A percentile compares a stretch with the other conserved stretches of the same genome.
phyloP scores from a whole-genome alignment of 2,888 invertebrate species.

The Frankliniella fusca region DNA sequence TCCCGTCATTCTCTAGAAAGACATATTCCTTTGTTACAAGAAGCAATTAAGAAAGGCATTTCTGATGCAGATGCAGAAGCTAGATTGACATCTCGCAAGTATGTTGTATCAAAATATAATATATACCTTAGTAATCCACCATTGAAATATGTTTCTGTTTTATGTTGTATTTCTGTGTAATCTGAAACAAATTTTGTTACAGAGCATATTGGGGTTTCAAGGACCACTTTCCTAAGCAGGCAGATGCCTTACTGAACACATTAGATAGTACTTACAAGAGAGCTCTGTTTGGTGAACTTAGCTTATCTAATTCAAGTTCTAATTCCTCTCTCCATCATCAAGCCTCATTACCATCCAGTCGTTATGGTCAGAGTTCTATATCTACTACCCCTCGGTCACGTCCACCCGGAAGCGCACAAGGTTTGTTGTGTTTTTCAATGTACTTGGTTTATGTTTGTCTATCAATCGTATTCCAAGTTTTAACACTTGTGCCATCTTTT shows the following conservation, averaged over 20 bases:
- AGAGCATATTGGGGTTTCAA: slow-evolving; percentile 89
- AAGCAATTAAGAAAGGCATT: slow-evolving; percentile 80
- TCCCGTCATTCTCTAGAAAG: slow-evolving; percentile 75
- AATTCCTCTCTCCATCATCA: slow-evolving; percentile 41
- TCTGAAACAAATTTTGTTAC: slow-evolving; percentile 35
- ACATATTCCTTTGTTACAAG: slow-evolving; percentile 70
- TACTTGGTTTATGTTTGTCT: too few species aligned
- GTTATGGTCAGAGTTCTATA: neutral
- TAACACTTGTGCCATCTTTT: neutral
- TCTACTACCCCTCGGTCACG: neutral
- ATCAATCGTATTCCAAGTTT: neutral
- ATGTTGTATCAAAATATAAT: slow-evolving; percentile 41
- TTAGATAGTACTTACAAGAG: slow-evolving; percentile 75
- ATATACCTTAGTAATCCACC: neutral
- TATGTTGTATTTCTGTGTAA: neutral
- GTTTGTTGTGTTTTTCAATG: neutral
- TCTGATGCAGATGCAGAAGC: slow-evolving; percentile 92
- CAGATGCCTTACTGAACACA: slow-evolving; percentile 74
- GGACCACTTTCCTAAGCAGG: slow-evolving; percentile 84
- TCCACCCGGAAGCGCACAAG: slow-evolving; percentile 1
- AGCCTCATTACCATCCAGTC: neutral
- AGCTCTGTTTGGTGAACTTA: slow-evolving; percentile 56
- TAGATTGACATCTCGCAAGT: slow-evolving; percentile 76
- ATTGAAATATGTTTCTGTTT: neutral
- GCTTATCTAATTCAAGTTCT: slow-evolving; percentile 41